Percentiles rank a stretch among this genome's conserved stretches.
phyloP scores from a whole-genome alignment of 2,797 vertebrate species.

The Ctenosaura bakeri region DNA sequence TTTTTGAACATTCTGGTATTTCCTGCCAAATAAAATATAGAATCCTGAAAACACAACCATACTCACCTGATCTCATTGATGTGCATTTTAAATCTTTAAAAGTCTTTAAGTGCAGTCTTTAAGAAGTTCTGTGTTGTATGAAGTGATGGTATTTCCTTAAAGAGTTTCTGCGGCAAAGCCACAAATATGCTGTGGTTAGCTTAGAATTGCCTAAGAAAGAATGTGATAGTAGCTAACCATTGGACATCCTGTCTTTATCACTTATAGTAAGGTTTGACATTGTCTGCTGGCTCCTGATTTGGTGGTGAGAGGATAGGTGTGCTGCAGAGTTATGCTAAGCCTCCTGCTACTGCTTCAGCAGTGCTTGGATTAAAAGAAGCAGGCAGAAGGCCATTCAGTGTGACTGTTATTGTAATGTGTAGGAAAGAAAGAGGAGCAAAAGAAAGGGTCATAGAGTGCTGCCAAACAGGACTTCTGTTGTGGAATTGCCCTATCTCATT shows the following conservation, averaged over 20 bases:
- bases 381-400: background rate
- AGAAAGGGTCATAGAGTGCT: background rate
- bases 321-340: background rate
- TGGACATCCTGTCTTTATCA: background rate
- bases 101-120: background rate
- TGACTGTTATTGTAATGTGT: background rate
- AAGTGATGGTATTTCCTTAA: background rate
- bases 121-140: background rate
- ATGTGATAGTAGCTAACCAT: background rate
- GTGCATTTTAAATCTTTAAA: slow-evolving; percentile 12
- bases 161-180: background rate
- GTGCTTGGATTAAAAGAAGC: background rate
- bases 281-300: background rate
- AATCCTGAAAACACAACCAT: slow-evolving; percentile 16
- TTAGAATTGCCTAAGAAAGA: background rate
- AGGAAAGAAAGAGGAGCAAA: background rate
- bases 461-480: too few relatives aligned
- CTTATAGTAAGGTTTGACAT: background rate
- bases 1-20: background rate
- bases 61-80: slow-evolving; percentile 35
- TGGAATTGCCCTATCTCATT: too few relatives aligned
- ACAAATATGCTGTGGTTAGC: background rate
- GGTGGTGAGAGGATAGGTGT: background rate
- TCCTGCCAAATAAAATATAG: background rate
- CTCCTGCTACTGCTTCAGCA: background rate